A percentile compares a stretch with the other conserved stretches of the same genome.
Conservation (phyloP, 2,888 invertebrate species). For the Macaria notata region DNA sequence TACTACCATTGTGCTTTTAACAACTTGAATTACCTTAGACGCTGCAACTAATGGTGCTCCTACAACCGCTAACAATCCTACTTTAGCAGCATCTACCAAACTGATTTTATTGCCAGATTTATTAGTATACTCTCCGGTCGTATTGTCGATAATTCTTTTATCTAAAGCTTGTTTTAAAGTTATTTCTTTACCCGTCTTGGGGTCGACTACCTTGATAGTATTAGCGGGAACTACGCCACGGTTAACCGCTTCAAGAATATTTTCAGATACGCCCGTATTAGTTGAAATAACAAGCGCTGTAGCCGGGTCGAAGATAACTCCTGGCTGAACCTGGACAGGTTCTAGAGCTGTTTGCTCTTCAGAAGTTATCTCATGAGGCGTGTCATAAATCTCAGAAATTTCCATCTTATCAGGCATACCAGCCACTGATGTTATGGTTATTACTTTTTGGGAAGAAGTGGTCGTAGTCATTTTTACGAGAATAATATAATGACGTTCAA, state of each 20-base stretch:
- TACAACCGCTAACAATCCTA: constrained; percentile 88
- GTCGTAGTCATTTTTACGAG: constrained; percentile 79
- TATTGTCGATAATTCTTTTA: constrained; percentile 87
- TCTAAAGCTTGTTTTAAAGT: constrained; percentile 89
- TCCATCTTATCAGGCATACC: constrained; percentile 89
- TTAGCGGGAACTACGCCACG: constrained; percentile 87
- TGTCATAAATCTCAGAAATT: constrained; percentile 79
- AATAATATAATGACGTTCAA: constrained; percentile 84
- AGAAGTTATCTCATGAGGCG: constrained; percentile 35
- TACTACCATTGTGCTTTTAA: constrained; percentile 84
- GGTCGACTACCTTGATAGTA: constrained; percentile 87
- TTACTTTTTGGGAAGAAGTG: constrained; percentile 81
- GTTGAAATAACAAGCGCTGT: constrained; percentile 89
- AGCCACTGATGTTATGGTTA: constrained; percentile 87
- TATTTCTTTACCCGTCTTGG: constrained; percentile 85
- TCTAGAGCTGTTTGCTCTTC: constrained; percentile 79
- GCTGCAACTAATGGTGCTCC: constrained; percentile 89
- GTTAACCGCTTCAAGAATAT: constrained; percentile 88
- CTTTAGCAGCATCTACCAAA: constrained; percentile 88
- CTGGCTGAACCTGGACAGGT: constrained; percentile 87
- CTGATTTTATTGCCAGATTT: constrained; percentile 85
- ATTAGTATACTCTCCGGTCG: constrained; percentile 86
- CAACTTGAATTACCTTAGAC: constrained; percentile 85
- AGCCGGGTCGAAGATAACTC: constrained; percentile 90
- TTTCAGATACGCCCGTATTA: constrained; percentile 86